Percentiles rank a stretch among this genome's conserved stretches.
phyloP scores from a whole-genome alignment of 92 coral and sea anemone genomes.

The Heteractis magnifica region DNA sequence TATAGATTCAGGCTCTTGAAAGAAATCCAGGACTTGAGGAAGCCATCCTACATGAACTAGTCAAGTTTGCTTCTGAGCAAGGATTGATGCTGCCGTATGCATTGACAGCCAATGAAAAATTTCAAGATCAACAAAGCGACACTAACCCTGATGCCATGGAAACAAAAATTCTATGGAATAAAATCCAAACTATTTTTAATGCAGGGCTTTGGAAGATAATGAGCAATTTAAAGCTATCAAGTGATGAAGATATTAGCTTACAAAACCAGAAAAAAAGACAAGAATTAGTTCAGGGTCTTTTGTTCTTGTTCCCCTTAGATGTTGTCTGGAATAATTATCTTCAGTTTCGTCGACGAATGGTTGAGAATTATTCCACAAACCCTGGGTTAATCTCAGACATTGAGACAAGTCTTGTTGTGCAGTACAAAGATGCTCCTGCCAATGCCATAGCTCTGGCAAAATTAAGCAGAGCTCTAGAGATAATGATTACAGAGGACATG shows the following conservation, averaged over 20 bases:
- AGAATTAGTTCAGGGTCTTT: constrained; percentile 55
- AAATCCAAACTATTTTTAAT: constrained; percentile 53
- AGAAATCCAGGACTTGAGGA: constrained; percentile 85
- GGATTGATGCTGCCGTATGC: constrained; percentile 72
- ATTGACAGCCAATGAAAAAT: constrained; percentile 17
- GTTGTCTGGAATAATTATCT: constrained; percentile 64
- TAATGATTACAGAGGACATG: constrained; percentile 72
- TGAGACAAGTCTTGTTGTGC: constrained; percentile 42
- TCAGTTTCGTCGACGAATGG: constrained; percentile 56
- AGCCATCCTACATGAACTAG: constrained; percentile 73
- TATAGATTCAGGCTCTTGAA: constrained; percentile 79
- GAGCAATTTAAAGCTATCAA: constrained; percentile 44
- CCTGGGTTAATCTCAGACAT: constrained; percentile 48
- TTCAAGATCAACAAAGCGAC: constrained; percentile 30
- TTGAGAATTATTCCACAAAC: constrained; percentile 50
- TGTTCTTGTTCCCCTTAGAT: constrained; percentile 65
- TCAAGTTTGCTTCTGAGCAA: constrained; percentile 77
- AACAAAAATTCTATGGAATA: constrained; percentile 67
- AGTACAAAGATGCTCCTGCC: constrained; percentile 51
- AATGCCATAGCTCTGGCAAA: constrained; percentile 63
- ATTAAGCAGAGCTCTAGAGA: constrained; percentile 65
- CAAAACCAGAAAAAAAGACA: constrained; percentile 35
- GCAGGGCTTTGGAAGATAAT: constrained; percentile 58
- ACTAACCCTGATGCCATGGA: constrained; percentile 44
- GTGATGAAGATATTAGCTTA: constrained; percentile 21